These are phyloP conservation scores for Percopsis omiscomaycus DNA, from an alignment of 2,797 vertebrate genomes.

Conservation along the genomic window DNA sequence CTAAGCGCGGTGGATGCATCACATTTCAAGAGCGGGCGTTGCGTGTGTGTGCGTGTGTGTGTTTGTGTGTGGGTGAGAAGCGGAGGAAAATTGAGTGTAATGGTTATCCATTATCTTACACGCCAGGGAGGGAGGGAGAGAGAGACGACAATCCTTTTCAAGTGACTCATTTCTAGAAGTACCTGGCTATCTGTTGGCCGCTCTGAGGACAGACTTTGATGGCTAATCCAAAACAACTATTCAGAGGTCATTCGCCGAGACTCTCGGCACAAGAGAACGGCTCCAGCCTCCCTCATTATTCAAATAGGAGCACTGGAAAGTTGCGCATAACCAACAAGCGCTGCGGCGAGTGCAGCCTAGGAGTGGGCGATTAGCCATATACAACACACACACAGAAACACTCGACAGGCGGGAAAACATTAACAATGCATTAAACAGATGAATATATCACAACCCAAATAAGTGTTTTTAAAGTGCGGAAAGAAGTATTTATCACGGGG, in stretches of 20 bases:
- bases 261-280: slow-evolving; percentile 67
- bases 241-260: slow-evolving; percentile 68
- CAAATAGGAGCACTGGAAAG: slow-evolving; percentile 69
- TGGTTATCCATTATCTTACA: slow-evolving; percentile 81
- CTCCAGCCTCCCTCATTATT: slow-evolving; percentile 73
- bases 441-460: slow-evolving; percentile 54
- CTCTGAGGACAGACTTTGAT: slow-evolving; percentile 73
- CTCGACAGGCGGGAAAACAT: slow-evolving; percentile 55
- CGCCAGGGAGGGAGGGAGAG: slow-evolving; percentile 43
- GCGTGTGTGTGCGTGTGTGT: slow-evolving; percentile 65
- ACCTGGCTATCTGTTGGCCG: slow-evolving; percentile 70
- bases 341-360: slow-evolving; percentile 23
- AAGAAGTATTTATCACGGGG: slow-evolving; percentile 53
- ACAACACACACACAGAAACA: slow-evolving; percentile 34
- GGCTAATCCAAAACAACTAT: slow-evolving; percentile 79
- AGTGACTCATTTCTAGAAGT: slow-evolving; percentile 81
- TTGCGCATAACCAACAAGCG: slow-evolving; percentile 61
- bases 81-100: slow-evolving; percentile 74
- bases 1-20: slow-evolving; percentile 78
- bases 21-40: slow-evolving; percentile 81
- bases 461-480: slow-evolving; percentile 46
- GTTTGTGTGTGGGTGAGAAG: background rate
- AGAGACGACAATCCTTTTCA: slow-evolving; percentile 77
- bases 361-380: slow-evolving; percentile 69
- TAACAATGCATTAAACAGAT: slow-evolving; percentile 65